Conservation (phyloP, 2,797 vertebrate genomes). For the Esox masquinongy region DNA sequence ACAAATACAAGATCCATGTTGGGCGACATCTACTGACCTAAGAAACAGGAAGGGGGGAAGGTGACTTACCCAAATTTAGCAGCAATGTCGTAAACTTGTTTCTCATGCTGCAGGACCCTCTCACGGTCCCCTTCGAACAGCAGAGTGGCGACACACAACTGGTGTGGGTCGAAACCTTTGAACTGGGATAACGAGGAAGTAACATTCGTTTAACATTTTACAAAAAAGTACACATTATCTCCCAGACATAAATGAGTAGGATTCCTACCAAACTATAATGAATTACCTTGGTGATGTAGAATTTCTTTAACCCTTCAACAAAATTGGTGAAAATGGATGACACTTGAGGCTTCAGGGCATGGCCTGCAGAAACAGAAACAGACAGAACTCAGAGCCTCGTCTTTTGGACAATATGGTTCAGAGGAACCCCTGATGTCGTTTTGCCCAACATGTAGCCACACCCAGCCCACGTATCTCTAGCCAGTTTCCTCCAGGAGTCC, state of each 20-base stretch:
- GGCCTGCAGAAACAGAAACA: conserved; percentile 77
- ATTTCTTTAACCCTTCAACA: conserved; percentile 96
- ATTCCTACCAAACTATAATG: background rate
- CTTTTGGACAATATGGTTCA: conserved; percentile 6
- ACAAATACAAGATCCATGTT: background rate
- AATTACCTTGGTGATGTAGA: conserved; percentile 98
- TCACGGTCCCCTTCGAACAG: conserved; percentile 95
- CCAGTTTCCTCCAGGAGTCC: conserved; percentile 45
- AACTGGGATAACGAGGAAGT: conserved; percentile 76
- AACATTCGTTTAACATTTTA: background rate
- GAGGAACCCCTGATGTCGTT: conserved; percentile 27
- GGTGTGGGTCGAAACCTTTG: conserved; percentile 95
- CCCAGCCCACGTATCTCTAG: conserved; percentile 31
- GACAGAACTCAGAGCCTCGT: conserved; percentile 22
- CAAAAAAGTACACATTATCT: background rate
- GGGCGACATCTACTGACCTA: background rate
- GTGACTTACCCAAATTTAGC: conserved; percentile 92
- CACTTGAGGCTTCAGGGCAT: conserved; percentile 98
- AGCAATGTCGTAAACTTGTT: conserved; percentile 98
- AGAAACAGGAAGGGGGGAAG: background rate
- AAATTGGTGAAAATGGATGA: conserved; percentile 98
- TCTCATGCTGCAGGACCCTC: conserved; percentile 97
- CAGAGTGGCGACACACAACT: conserved; percentile 92
- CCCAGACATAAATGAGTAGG: background rate
- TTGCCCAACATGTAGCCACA: conserved; percentile 47